Evolutionary conservation across 1,140 invertebrate genomes (phyloP).

Genomic region (Hycleus cichorii): DNA sequence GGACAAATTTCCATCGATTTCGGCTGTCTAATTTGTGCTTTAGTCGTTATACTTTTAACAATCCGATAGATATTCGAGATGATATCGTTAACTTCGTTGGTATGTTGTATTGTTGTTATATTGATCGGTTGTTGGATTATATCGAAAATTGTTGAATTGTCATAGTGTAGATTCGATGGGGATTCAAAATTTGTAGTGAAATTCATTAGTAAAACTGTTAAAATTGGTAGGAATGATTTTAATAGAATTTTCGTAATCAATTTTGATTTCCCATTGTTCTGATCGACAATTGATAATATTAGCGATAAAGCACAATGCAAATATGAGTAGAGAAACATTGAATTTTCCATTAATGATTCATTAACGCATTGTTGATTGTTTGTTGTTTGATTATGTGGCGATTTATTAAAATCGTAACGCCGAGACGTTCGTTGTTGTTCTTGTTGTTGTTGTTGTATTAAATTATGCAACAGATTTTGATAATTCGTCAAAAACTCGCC

Average conservation of each 20-base stretch:
- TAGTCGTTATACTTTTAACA: conserved; percentile 8
- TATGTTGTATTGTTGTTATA: conserved; percentile 3
- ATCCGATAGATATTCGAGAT: conserved; percentile 21
- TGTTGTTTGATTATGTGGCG: not conserved
- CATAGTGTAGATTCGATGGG: not conserved
- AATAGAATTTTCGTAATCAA: conserved; percentile 8
- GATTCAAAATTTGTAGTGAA: not conserved
- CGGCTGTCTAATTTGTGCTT: conserved; percentile 2
- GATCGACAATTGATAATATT: not conserved
- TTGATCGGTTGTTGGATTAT: conserved; percentile 14
- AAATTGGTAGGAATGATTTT: conserved; percentile 10
- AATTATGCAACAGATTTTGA: conserved; percentile 10
- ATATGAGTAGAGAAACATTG: conserved; percentile 21
- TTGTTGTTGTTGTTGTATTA: conserved; percentile 9
- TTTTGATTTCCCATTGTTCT: conserved; percentile 3
- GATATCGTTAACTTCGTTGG: conserved; percentile 14
- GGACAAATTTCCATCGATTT: conserved; percentile 8
- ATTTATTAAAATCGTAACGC: not conserved
- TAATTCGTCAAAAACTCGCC: conserved; percentile 13
- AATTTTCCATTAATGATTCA: conserved; percentile 17
- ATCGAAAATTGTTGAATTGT: not conserved
- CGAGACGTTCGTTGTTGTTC: not conserved
- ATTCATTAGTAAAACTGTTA: conserved; percentile 10
- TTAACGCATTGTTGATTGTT: conserved; percentile 13
- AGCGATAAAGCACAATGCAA: conserved; percentile 18